A percentile compares a stretch with the other conserved stretches of the same genome.
phyloP scores from a whole-genome alignment of 2,888 invertebrate species.

The Pristionchus japonicus region DNA sequence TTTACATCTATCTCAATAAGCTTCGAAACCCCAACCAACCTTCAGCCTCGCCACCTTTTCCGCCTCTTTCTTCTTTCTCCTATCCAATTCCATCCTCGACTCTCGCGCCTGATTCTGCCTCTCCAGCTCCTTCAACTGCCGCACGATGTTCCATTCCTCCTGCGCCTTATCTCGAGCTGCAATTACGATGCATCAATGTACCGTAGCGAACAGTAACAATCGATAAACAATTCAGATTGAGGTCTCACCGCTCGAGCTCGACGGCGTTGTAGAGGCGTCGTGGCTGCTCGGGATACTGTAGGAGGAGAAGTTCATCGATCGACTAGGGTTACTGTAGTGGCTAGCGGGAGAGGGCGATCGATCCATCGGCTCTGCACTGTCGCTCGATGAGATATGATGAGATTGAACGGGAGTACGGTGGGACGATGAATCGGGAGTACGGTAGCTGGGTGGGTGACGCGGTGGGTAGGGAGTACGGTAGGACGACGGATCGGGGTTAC shows the following conservation, averaged over 20 bases:
- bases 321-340: too few relatives aligned
- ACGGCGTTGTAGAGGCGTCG: not conserved
- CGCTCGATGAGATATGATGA: too few relatives aligned
- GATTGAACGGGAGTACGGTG: too few relatives aligned
- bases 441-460: too few relatives aligned
- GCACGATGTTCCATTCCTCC: not conserved
- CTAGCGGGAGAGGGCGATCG: not conserved
- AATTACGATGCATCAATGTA: not conserved
- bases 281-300: not conserved
- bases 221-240: too few relatives aligned
- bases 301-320: too few relatives aligned
- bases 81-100: not conserved
- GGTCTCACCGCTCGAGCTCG: not conserved
- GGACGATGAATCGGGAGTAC: too few relatives aligned
- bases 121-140: not conserved
- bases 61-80: not conserved
- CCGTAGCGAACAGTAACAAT: not conserved
- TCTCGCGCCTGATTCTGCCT: not conserved
- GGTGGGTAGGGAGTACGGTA: too few relatives aligned
- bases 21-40: not conserved
- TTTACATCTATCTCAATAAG: too few relatives aligned
- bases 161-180: not conserved
- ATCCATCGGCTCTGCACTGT: not conserved
- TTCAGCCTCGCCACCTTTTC: not conserved
- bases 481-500: not conserved